Evolutionary conservation across 2,797 vertebrate genomes (phyloP).

Genomic region (Babyrousa celebensis): DNA sequence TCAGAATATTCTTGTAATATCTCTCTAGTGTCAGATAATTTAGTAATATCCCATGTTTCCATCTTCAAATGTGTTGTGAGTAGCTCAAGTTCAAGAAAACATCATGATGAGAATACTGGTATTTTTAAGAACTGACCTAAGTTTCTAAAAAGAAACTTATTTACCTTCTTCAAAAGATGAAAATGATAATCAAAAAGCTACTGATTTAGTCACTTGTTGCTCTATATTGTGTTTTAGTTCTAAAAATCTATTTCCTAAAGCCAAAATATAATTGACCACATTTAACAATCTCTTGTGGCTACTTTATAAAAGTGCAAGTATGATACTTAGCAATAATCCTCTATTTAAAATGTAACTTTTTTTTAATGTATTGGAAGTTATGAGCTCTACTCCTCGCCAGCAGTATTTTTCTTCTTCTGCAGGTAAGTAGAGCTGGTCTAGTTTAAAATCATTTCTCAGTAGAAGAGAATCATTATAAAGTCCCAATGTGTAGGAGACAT

Average conservation of each 20-base stretch:
- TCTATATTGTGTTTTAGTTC: conserved; percentile 73
- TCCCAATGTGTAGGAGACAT: background rate
- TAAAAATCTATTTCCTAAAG: conserved; percentile 73
- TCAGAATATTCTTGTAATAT: conserved; percentile 89
- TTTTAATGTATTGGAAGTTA: background rate
- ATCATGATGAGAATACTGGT: conserved; percentile 85
- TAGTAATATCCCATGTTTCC: conserved; percentile 87
- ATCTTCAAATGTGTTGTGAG: conserved; percentile 84
- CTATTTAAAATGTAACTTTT: conserved; percentile 2
- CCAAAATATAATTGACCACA: background rate
- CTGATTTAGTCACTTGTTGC: conserved; percentile 88
- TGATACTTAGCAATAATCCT: background rate
- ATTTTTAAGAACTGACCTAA: conserved; percentile 87
- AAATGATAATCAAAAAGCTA: conserved; percentile 74
- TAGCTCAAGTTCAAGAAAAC: conserved; percentile 88
- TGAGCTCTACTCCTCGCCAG: background rate
- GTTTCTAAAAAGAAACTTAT: conserved; percentile 84
- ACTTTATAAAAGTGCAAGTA: background rate
- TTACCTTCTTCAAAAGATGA: conserved; percentile 86
- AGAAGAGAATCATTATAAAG: background rate
- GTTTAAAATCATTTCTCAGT: background rate
- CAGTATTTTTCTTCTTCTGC: background rate
- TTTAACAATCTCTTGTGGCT: background rate
- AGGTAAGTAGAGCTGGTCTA: background rate
- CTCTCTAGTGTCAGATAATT: conserved; percentile 87